Evolutionary conservation across 1,140 invertebrate species (phyloP), one percentile per base, ranked within the genome.

Genomic region (Scylla paramamosain): DNA sequence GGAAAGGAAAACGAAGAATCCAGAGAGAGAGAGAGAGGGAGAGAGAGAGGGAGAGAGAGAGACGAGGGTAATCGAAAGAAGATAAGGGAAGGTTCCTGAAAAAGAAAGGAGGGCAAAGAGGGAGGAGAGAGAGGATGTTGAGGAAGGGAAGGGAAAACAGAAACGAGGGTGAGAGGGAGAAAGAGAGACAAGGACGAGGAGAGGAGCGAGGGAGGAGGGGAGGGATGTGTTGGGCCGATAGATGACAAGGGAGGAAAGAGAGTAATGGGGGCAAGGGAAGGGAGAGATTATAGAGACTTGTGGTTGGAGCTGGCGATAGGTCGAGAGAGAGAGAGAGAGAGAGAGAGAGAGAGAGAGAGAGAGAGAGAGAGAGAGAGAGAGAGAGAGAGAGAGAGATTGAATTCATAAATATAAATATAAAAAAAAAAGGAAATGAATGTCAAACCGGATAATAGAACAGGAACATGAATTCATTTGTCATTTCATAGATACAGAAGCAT

Each of bases 271-370:
- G 16, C 0, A 59, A 8, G 16, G 52, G 16, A 20, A 59, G 52
- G 16, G 52, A 59, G 52, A 59, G 52, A 59, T 59, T 59, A 59
- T 59, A 59, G 2, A 59, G 52, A 20, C 52, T 59, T 59, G 52
- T 59, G 12, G 52, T 14, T 39, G 52, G 52, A 59, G 52, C 52
- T 20, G 16, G 39, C 39, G 52, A 90, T 48, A 86, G 29, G n/a
- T 90, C 45, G 88, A 16, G 7, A 14, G n/a, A 16, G 12, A 32
- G 16, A 45, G 16, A 31, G 16, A 90, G 45, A 90, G 88, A 90
- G 45, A 90, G 88, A 90, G n/a, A 90, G 45, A 90, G 88, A 90
- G 88, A 90, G 88, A 32, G 45, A 90, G 88, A n/a, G 31, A 88
- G n/a, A n/a, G 28, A 86, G 83, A 29, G 14, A 59, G 12, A 12